Conservation (phyloP, 2,113 vertebrate species). For the Podilymbus podiceps region DNA sequence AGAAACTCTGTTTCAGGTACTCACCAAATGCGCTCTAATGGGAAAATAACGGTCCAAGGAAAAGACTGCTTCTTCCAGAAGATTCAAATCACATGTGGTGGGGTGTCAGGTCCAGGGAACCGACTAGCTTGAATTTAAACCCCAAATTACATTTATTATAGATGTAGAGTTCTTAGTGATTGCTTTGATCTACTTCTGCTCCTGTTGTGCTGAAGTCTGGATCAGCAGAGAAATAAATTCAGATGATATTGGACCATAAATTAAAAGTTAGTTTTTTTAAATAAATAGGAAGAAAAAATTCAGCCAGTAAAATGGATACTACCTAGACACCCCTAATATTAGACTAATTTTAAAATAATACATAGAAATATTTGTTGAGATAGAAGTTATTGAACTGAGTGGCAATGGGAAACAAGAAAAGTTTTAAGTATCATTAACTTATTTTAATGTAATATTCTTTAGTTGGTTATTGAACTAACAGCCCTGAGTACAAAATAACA, state of each 20-base stretch:
- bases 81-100: not conserved
- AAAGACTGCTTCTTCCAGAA: not conserved
- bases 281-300: not conserved
- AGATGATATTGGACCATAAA: not conserved
- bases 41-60: not conserved
- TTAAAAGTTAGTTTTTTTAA: not conserved
- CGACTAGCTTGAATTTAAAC: not conserved
- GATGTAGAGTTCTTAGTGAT: not conserved
- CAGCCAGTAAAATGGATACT: not conserved
- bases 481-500: not conserved
- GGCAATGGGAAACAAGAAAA: not conserved
- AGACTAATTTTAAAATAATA: not conserved
- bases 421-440: not conserved
- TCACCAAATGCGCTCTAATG: not conserved
- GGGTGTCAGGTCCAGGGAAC: not conserved
- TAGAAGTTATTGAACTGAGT: not conserved
- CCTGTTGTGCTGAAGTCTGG: not conserved
- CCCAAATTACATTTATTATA: not conserved
- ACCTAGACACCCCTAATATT: not conserved
- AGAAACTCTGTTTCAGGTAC: not conserved
- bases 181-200: not conserved
- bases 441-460: slow-evolving; percentile 30
- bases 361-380: not conserved
- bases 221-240: not conserved
- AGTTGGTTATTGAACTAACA: not conserved